These are phyloP conservation scores for Macrophya alboannulata DNA, from an alignment of 2,888 invertebrate genomes.

Conservation along the genomic window DNA sequence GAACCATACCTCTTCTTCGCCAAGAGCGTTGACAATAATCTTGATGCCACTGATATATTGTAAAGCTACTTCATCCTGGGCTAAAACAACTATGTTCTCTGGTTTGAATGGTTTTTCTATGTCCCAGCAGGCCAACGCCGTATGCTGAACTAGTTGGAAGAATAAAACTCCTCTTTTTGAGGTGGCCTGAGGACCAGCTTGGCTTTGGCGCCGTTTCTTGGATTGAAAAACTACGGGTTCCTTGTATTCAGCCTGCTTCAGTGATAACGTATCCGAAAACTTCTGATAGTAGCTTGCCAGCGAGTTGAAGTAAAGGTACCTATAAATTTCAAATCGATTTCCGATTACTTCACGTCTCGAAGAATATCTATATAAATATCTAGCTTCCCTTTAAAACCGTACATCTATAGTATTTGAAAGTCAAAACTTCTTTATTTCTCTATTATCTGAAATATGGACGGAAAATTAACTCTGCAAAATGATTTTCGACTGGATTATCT, in stretches of 20 bases:
- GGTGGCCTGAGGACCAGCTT: conserved; percentile 78
- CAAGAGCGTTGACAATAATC: conserved; percentile 71
- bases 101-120: conserved; percentile 75
- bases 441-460: background rate
- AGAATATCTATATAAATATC: conserved; percentile 15
- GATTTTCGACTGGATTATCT: background rate
- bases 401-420: background rate
- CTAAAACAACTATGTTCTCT: conserved; percentile 75
- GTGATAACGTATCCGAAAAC: conserved; percentile 71
- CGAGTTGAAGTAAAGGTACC: conserved; percentile 78
- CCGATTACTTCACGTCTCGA: conserved; percentile 18
- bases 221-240: conserved; percentile 75
- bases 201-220: conserved; percentile 74
- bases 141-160: conserved; percentile 78
- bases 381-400: background rate
- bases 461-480: background rate
- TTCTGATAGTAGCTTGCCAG: conserved; percentile 77
- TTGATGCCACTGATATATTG: conserved; percentile 79
- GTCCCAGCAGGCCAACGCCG: conserved; percentile 79
- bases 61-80: conserved; percentile 72
- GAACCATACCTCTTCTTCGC: conserved; percentile 77
- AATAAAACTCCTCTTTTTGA: conserved; percentile 77
- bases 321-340: conserved; percentile 67
- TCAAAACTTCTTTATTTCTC: background rate
- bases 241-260: conserved; percentile 70